Evolutionary conservation across 2,888 invertebrate species (phyloP).

Genomic region (Ferrisia virgata): DNA sequence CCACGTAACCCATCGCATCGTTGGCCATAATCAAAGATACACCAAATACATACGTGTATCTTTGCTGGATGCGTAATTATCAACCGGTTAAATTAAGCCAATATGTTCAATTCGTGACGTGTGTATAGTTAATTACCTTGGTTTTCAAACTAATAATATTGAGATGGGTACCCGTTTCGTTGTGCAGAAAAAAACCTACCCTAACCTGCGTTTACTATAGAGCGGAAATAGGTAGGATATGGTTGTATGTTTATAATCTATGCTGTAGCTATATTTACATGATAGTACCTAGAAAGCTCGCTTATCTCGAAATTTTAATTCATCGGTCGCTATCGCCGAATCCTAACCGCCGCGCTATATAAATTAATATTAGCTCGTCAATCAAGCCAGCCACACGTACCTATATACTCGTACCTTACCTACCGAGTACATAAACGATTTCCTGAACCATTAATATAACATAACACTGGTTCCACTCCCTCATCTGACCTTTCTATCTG

Average conservation of each 20-base stretch:
- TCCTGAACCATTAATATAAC: neutral
- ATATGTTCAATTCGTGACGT: neutral
- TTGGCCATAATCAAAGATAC: neutral
- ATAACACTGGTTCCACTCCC: neutral
- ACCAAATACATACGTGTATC: too few species aligned
- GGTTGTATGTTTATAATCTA: neutral
- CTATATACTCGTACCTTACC: too few species aligned
- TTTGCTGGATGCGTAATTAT: neutral
- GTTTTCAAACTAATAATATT: neutral
- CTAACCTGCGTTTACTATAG: neutral
- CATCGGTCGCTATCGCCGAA: neutral
- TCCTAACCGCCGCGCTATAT: neutral
- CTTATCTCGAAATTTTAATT: slow-evolving; percentile 2
- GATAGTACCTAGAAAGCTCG: neutral
- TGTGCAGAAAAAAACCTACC: neutral
- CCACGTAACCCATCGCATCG: neutral
- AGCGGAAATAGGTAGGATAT: too few species aligned
- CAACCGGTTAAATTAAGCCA: neutral
- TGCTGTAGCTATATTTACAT: neutral
- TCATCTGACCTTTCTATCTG: too few species aligned
- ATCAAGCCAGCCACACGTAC: slow-evolving; percentile 11
- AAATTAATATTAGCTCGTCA: slow-evolving; percentile 11
- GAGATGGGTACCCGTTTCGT: too few species aligned
- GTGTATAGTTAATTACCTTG: neutral
- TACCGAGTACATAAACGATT: neutral